Percentiles rank a stretch among this genome's conserved stretches.
Evolutionary conservation across 2,888 invertebrate genomes (phyloP).

Genomic region (Pristionchus japonicus): DNA sequence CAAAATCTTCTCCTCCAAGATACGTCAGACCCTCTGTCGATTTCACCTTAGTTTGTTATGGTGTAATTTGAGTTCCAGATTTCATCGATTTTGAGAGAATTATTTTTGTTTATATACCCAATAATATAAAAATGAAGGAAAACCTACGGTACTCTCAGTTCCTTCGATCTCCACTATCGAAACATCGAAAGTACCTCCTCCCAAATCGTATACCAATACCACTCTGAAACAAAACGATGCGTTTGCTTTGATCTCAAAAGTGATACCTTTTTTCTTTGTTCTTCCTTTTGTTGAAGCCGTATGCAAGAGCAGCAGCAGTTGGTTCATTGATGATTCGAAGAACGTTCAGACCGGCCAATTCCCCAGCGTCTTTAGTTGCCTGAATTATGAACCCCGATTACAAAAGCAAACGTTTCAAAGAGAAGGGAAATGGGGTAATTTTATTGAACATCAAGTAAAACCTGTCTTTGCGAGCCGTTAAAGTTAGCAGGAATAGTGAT

Average conservation of each 20-base stretch:
- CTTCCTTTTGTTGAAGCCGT: neutral
- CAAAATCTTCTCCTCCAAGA: slow-evolving; percentile 13
- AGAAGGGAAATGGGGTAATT: no score
- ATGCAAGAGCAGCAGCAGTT: neutral
- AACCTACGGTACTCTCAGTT: no score
- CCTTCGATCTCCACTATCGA: neutral
- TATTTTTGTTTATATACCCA: no score
- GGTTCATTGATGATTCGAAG: neutral
- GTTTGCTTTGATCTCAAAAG: no score
- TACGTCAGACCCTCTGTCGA: neutral
- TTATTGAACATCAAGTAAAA: no score
- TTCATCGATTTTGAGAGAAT: no score
- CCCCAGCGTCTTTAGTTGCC: neutral
- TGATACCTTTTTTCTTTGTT: no score
- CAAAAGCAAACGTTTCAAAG: neutral
- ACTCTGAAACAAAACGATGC: no score
- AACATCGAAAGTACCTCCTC: neutral
- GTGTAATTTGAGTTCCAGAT: no score
- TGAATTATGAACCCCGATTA: neutral
- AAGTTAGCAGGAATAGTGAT: slow-evolving; percentile 16
- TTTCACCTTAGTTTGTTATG: no score
- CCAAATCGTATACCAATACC: neutral
- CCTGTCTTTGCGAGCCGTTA: slow-evolving; percentile 1
- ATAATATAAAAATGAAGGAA: no score
- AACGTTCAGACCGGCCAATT: neutral